These are phyloP conservation scores for Luehdorfia chinensis DNA, from an alignment of 1,140 invertebrate genomes.

Conservation along the genomic window DNA sequence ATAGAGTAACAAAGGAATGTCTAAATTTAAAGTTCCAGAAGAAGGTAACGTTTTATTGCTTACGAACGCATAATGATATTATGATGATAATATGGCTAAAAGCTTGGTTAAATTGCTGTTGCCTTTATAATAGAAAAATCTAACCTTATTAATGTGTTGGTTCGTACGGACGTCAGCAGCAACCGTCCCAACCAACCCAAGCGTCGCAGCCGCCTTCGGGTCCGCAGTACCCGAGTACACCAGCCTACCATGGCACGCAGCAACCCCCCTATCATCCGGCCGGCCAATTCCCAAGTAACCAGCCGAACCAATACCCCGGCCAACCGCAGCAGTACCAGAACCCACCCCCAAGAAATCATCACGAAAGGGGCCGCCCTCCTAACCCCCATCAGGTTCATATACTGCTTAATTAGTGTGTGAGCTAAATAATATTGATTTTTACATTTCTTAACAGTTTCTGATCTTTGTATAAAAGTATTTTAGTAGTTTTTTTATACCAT, in stretches of 20 bases:
- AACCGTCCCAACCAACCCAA: slow-evolving; percentile 76
- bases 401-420: neutral
- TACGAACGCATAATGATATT: slow-evolving; percentile 58
- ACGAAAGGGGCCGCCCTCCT: slow-evolving; percentile 66
- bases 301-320: slow-evolving; percentile 59
- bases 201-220: slow-evolving; percentile 78
- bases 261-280: slow-evolving; percentile 68
- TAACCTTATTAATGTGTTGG: slow-evolving; percentile 78
- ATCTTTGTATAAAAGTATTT: too few relatives aligned
- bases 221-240: slow-evolving; percentile 74
- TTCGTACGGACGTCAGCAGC: slow-evolving; percentile 77
- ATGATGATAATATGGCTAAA: slow-evolving; percentile 47
- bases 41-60: slow-evolving; percentile 70
- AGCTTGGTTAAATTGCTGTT: slow-evolving; percentile 68
- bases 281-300: slow-evolving; percentile 71
- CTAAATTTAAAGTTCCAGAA: slow-evolving; percentile 46
- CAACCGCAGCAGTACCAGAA: slow-evolving; percentile 68
- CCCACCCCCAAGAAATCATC: slow-evolving; percentile 61
- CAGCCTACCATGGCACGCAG: slow-evolving; percentile 74
- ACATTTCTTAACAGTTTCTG: too few relatives aligned
- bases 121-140: slow-evolving; percentile 72
- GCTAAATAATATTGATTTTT: too few relatives aligned
- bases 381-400: slow-evolving; percentile 65
- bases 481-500: too few relatives aligned
- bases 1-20: slow-evolving; percentile 70